Conservation (phyloP, 1,140 invertebrate species). For the Hycleus phaleratus region DNA sequence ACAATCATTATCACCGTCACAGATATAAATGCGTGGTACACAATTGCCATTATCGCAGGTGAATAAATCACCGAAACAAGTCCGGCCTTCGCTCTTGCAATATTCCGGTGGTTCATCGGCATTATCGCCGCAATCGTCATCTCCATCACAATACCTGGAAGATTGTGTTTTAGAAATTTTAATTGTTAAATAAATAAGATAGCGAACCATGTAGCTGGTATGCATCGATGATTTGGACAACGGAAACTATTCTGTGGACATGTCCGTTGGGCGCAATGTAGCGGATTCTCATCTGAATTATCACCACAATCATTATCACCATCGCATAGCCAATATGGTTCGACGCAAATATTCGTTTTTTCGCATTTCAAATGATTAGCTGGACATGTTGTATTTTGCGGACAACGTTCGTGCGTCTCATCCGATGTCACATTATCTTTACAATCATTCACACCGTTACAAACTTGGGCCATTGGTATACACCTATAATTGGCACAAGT, state of each 20-base stretch:
- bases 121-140: conserved; percentile 83
- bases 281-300: conserved; percentile 86
- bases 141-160: conserved; percentile 61
- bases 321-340: conserved; percentile 91
- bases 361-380: conserved; percentile 83
- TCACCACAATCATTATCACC: conserved; percentile 93
- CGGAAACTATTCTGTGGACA: conserved; percentile 88
- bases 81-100: conserved; percentile 87
- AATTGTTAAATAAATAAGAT: not conserved
- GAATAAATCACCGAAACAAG: conserved; percentile 90
- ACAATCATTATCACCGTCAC: conserved; percentile 94
- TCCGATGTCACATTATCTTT: conserved; percentile 89
- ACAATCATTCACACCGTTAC: conserved; percentile 90
- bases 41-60: conserved; percentile 97
- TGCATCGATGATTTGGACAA: conserved; percentile 78
- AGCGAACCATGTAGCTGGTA: conserved; percentile 88
- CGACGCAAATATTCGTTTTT: conserved; percentile 90
- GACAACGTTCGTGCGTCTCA: conserved; percentile 80
- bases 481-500: conserved; percentile 88
- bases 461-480: conserved; percentile 78
- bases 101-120: conserved; percentile 87
- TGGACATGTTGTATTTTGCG: conserved; percentile 78
- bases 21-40: conserved; percentile 93
- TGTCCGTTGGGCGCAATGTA: conserved; percentile 79
- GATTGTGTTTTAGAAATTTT: not conserved